phyloP scores from a whole-genome alignment of 2,888 invertebrate genomes.

The Norana najaformis region DNA sequence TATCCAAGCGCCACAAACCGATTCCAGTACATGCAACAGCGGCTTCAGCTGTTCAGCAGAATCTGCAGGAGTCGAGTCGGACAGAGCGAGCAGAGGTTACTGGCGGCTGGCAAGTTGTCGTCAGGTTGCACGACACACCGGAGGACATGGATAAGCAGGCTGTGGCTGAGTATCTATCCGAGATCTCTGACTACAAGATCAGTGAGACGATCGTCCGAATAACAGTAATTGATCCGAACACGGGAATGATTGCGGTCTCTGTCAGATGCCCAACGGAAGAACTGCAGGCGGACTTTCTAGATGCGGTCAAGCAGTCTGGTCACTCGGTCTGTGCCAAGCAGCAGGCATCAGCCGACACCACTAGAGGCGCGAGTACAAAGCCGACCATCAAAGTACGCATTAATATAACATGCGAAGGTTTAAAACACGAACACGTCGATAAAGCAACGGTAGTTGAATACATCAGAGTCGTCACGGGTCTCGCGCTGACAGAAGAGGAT shows the following conservation, averaged over 20 bases:
- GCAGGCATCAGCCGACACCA: not conserved
- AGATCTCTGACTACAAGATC: not conserved
- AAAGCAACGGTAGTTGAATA: not conserved
- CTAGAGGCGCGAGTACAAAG: too few relatives aligned
- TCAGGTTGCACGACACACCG: not conserved
- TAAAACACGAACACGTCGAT: not conserved
- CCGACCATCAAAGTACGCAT: not conserved
- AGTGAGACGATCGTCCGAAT: not conserved
- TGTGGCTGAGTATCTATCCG: not conserved
- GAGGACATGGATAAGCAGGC: not conserved
- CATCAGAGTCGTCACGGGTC: not conserved
- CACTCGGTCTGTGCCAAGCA: not conserved
- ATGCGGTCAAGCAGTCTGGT: slow-evolving; percentile 2
- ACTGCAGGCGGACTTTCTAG: not conserved
- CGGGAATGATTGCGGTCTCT: not conserved
- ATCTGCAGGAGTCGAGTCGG: not conserved
- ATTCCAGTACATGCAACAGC: not conserved
- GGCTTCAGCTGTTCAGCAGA: not conserved
- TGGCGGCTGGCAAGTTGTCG: not conserved
- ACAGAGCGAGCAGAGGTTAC: not conserved
- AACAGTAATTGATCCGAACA: not conserved
- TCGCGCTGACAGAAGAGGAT: not conserved
- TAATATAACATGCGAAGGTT: not conserved
- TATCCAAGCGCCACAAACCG: not conserved
- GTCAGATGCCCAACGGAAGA: not conserved